phyloP scores from a whole-genome alignment of 2,797 vertebrate species.

The Simalia tracyae region DNA sequence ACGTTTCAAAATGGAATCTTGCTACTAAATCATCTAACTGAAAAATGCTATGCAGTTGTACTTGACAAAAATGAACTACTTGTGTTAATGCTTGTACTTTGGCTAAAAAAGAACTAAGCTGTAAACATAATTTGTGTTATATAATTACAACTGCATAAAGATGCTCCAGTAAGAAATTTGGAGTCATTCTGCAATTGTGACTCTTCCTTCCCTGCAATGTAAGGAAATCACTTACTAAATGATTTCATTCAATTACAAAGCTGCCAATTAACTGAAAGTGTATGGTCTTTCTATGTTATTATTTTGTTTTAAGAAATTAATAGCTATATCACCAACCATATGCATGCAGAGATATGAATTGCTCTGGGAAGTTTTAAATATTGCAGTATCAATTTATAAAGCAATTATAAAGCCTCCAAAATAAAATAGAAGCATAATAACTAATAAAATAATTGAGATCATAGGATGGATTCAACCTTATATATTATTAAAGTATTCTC shows the following conservation, averaged over 20 bases:
- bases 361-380: not conserved
- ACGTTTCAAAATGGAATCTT: not conserved
- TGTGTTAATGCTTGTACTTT: not conserved
- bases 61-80: not conserved
- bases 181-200: not conserved
- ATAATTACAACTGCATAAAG: not conserved
- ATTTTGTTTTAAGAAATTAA: not conserved
- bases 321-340: not conserved
- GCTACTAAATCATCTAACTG: not conserved
- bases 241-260: not conserved
- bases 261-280: not conserved
- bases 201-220: not conserved
- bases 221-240: not conserved
- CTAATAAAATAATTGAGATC: not conserved
- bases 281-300: not conserved
- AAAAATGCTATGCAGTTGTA: not conserved
- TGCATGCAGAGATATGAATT: not conserved
- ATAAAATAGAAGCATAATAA: not conserved
- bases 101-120: not conserved
- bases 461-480: not conserved
- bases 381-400: not conserved
- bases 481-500: not conserved
- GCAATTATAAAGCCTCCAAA: not conserved
- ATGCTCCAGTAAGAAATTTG: not conserved
- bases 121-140: not conserved